Evolutionary conservation across 2,888 invertebrate genomes (phyloP).

Genomic region (Margaritifera margaritifera): DNA sequence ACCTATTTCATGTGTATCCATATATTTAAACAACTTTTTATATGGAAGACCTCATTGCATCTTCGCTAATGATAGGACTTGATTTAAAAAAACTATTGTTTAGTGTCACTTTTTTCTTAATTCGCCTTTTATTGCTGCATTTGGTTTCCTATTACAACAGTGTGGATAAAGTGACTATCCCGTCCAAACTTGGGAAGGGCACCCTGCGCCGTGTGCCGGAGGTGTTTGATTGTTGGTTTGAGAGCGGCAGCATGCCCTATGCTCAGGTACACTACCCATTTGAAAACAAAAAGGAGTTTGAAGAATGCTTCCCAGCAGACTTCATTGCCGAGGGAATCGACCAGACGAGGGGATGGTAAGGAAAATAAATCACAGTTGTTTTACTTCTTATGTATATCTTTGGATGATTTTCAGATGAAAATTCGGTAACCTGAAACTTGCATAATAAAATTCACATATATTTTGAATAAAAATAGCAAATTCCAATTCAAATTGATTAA

Average conservation of each 20-base stretch:
- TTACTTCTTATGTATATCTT: neutral
- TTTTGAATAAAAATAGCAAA: too few relatives aligned
- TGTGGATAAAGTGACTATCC: slow-evolving; percentile 94
- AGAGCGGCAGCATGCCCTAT: slow-evolving; percentile 99
- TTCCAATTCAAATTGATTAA: too few relatives aligned
- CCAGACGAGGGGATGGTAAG: slow-evolving; percentile 94
- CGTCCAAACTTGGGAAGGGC: slow-evolving; percentile 88
- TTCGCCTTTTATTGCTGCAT: too few relatives aligned
- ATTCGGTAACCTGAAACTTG: neutral
- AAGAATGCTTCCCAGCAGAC: slow-evolving; percentile 91
- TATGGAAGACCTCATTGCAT: too few relatives aligned
- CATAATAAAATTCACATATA: too few relatives aligned
- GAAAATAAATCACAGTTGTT: neutral
- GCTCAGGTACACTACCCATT: slow-evolving; percentile 87
- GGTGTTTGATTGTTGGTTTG: slow-evolving; percentile 99
- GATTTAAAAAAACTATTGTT: too few relatives aligned
- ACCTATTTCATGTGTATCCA: too few relatives aligned
- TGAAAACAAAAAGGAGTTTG: slow-evolving; percentile 82
- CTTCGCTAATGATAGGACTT: too few relatives aligned
- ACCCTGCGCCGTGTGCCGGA: slow-evolving; percentile 89
- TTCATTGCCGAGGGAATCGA: slow-evolving; percentile 99
- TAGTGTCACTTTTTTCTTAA: too few relatives aligned
- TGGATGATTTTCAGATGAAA: neutral
- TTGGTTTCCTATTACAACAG: slow-evolving; percentile 62
- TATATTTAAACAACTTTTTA: too few relatives aligned